A percentile compares a stretch with the other conserved stretches of the same genome.
phyloP scores from a whole-genome alignment of 1,140 invertebrate species.

The Chionoecetes opilio region DNA sequence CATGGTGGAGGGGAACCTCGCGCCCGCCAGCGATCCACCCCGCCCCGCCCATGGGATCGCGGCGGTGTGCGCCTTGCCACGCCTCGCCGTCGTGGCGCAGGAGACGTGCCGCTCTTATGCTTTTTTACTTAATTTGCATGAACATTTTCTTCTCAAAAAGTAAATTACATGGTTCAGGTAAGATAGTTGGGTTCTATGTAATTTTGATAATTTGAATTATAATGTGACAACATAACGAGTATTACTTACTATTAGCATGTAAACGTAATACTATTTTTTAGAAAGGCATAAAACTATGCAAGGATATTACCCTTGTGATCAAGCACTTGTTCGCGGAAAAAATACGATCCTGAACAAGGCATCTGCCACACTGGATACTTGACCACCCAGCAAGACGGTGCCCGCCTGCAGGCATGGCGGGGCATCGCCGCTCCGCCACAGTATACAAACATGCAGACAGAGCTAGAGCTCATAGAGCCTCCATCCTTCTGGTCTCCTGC shows the following conservation, averaged over 20 bases:
- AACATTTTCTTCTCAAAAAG: not conserved
- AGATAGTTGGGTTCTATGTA: not conserved
- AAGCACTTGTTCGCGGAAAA: not conserved
- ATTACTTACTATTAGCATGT: too few species aligned
- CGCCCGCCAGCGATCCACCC: not conserved
- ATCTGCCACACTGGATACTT: not conserved
- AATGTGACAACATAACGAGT: not conserved
- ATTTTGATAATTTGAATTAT: not conserved
- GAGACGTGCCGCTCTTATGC: not conserved
- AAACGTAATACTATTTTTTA: not conserved
- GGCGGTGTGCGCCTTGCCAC: not conserved
- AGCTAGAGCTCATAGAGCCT: too few species aligned
- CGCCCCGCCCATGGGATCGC: not conserved
- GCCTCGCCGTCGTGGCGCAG: not conserved
- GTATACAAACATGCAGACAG: not conserved
- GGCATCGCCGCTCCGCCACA: not conserved
- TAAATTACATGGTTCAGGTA: not conserved
- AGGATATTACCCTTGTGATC: not conserved
- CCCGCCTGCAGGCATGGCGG: not conserved
- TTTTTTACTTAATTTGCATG: slow-evolving; percentile 2
- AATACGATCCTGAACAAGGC: not conserved
- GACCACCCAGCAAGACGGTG: slow-evolving; percentile 2
- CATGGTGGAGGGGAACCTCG: not conserved
- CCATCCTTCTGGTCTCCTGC: not conserved
- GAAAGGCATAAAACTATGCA: not conserved